Evolutionary conservation across 2,888 invertebrate species (phyloP).

Genomic region (Tipula unca): DNA sequence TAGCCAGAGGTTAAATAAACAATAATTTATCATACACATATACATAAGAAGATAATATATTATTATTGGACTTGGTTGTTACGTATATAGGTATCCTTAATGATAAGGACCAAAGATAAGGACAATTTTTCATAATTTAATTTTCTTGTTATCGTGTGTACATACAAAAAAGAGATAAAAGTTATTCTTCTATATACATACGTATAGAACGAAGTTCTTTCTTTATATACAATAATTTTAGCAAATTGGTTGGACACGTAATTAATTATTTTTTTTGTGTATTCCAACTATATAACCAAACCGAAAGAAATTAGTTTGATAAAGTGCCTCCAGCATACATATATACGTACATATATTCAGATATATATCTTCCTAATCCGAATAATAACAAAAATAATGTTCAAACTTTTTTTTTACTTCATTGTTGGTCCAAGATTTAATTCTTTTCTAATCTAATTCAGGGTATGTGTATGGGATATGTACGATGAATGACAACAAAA

Average conservation of each 20-base stretch:
- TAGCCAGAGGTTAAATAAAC: slow-evolving; percentile 8
- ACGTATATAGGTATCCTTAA: background rate
- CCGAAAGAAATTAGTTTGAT: background rate
- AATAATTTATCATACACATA: background rate
- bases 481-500: background rate
- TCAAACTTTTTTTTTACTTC: background rate
- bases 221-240: background rate
- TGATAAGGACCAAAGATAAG: background rate
- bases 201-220: too few relatives aligned
- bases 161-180: background rate
- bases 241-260: background rate
- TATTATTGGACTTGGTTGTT: background rate
- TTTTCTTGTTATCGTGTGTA: background rate
- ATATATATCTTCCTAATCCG: background rate
- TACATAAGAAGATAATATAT: background rate
- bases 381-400: background rate
- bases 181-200: background rate
- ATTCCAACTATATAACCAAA: background rate
- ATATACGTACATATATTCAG: background rate
- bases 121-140: slow-evolving; percentile 8
- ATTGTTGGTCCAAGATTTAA: background rate
- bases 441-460: background rate
- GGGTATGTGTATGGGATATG: background rate
- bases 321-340: background rate
- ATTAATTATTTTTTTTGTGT: background rate